Base-by-base conservation (phyloP, 1,140 invertebrate genomes). In the Aricia agestis region DNA sequence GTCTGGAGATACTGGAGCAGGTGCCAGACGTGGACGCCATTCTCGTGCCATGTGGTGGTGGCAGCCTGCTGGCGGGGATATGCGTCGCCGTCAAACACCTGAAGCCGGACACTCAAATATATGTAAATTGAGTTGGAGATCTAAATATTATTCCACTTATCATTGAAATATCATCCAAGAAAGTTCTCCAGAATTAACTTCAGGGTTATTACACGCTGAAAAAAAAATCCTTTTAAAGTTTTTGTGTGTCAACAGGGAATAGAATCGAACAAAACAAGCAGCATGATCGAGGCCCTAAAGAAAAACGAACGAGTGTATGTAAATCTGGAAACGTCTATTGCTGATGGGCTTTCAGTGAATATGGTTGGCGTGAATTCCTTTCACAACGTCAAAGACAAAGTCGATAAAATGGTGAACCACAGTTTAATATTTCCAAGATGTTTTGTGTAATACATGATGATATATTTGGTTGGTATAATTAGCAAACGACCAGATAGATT, bases 301-400 rank as follows among this genome's bases (percentile, higher is more conserved):
- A 93, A 93, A 69, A 95, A 95, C 6, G 93, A 94, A 79, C 94
- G 96, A 59, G 87, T 94, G 0, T 85, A 86, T 59, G 92, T 94
- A 6, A 78, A 90, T 13, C 93, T 94, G 42, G 92, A 94, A 63
- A 93, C 95, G 1, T 96, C 96, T 0, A 83, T 98, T 63, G 96
- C 97, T 15, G 97, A 98, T 92, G 97, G 96, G 83, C 86, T 98
- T n/a, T 96, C 95, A 2, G 96, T 98, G 0, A 95, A 96, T 9
- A 93, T 93, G 78, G 95, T 97, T 25, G 97, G 59, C 59, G 59
- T 63, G 10, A 68, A 68, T 57, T 15, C 42, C 11, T 68, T 68
- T n/a, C 42, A 68, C 19, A 68, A 45, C n/a, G 41, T 57, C 15
- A 73, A 57, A 78, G 90, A 93, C 42, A 84, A 96, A 1, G 92